A percentile compares a stretch with the other conserved stretches of the same genome.
Evolutionary conservation across 2,797 vertebrate genomes (phyloP).

Genomic region (Megalops cyprinoides): DNA sequence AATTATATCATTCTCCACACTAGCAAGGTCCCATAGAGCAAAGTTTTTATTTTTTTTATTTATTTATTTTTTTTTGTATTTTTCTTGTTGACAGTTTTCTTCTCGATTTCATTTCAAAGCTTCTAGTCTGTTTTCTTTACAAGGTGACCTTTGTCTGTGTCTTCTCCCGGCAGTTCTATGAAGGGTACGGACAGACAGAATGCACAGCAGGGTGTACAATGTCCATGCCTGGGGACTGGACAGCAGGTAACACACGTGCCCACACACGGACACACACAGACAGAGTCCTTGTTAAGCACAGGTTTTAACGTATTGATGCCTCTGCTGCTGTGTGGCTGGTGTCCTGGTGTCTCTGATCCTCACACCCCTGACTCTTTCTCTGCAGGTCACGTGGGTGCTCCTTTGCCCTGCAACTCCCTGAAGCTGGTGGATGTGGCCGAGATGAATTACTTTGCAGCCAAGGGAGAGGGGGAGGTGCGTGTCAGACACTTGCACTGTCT

Average conservation of each 20-base stretch:
- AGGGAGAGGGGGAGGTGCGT: slow-evolving; percentile 92
- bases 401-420: slow-evolving; percentile 86
- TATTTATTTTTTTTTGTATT: no score
- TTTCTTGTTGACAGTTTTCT: no score
- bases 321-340: background rate
- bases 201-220: slow-evolving; percentile 90
- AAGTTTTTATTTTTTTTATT: no score
- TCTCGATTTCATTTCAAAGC: background rate
- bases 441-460: slow-evolving; percentile 91
- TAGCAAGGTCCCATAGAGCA: no score
- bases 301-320: slow-evolving; percentile 16
- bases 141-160: background rate
- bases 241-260: slow-evolving; percentile 87
- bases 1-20: no score
- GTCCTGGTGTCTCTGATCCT: background rate
- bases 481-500: background rate
- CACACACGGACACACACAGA: no score
- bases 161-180: slow-evolving; percentile 84
- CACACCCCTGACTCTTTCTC: background rate
- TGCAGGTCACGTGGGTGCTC: slow-evolving; percentile 94
- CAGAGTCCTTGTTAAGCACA: no score
- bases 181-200: slow-evolving; percentile 97
- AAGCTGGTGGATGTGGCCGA: slow-evolving; percentile 93
- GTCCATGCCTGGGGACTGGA: slow-evolving; percentile 91
- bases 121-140: background rate